A percentile compares a stretch with the other conserved stretches of the same genome.
phyloP scores from a whole-genome alignment of 1,140 invertebrate species.

The Dinoponera quadriceps region DNA sequence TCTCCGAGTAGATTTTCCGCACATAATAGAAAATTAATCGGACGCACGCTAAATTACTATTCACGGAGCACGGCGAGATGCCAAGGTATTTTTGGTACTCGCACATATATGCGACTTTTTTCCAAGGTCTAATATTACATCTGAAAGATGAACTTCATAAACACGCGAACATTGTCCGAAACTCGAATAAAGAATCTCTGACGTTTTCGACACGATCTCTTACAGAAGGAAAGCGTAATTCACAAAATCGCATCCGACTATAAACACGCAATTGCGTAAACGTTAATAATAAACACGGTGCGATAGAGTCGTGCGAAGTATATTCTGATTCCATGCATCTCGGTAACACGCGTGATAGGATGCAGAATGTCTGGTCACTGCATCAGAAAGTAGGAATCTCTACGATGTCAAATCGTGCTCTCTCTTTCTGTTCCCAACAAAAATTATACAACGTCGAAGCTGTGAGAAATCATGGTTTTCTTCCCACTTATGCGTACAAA shows the following conservation, averaged over 20 bases:
- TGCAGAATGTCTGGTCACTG: not conserved
- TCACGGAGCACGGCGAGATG: conserved; percentile 49
- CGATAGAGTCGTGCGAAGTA: not conserved
- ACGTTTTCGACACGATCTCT: not conserved
- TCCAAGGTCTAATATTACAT: conserved; percentile 68
- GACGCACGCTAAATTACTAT: conserved; percentile 56
- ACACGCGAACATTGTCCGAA: conserved; percentile 16
- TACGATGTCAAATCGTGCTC: not conserved
- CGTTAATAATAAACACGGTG: conserved; percentile 8
- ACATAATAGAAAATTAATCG: conserved; percentile 62
- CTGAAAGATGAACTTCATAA: conserved; percentile 56
- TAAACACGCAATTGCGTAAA: conserved; percentile 7
- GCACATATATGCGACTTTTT: conserved; percentile 63
- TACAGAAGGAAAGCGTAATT: not conserved
- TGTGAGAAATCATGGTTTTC: too few relatives aligned
- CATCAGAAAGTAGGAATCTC: not conserved
- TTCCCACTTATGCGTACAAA: too few relatives aligned
- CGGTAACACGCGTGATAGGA: not conserved
- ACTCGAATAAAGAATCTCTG: not conserved
- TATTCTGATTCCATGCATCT: not conserved
- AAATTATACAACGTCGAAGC: too few relatives aligned
- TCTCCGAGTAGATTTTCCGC: conserved; percentile 1
- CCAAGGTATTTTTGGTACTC: conserved; percentile 75
- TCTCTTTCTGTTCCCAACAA: too few relatives aligned
- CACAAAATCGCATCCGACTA: not conserved